phyloP scores from a whole-genome alignment of 2,797 vertebrate species.

The Phaenicophaeus curvirostris region DNA sequence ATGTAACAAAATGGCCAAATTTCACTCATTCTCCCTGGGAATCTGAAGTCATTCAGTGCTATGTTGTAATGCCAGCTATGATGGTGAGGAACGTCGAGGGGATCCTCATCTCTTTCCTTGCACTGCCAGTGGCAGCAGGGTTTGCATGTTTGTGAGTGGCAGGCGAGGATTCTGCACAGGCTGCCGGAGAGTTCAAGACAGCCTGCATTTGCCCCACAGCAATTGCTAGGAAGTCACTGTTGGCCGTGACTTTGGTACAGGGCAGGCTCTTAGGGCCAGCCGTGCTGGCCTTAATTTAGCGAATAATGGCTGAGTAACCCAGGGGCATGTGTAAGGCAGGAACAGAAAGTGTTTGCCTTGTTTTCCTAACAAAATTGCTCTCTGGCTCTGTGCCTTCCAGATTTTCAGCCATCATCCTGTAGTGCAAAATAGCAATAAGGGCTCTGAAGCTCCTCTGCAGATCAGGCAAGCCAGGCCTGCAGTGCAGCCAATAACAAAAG shows the following conservation, averaged over 20 bases:
- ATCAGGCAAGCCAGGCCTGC: background rate
- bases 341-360: background rate
- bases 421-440: background rate
- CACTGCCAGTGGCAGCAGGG: rapidly evolving
- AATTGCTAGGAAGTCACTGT: background rate
- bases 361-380: background rate
- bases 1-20: conserved; percentile 5
- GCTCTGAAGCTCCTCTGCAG: background rate
- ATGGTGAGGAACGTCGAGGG: background rate
- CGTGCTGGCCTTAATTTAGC: background rate
- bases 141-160: rapidly evolving
- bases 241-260: background rate
- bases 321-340: background rate
- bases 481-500: background rate
- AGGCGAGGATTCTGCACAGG: background rate
- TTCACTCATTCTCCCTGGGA: background rate
- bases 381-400: background rate
- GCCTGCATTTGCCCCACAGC: rapidly evolving
- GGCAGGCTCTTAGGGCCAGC: background rate
- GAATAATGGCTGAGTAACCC: conserved; percentile 10
- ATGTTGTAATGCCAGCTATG: rapidly evolving
- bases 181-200: background rate
- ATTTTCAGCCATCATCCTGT: background rate
- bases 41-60: background rate
- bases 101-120: background rate